Percentiles rank a stretch among this genome's conserved stretches.
These are phyloP conservation scores for Taphrorychus bicolor DNA, from an alignment of 2,888 invertebrate species.

Conservation along the genomic window DNA sequence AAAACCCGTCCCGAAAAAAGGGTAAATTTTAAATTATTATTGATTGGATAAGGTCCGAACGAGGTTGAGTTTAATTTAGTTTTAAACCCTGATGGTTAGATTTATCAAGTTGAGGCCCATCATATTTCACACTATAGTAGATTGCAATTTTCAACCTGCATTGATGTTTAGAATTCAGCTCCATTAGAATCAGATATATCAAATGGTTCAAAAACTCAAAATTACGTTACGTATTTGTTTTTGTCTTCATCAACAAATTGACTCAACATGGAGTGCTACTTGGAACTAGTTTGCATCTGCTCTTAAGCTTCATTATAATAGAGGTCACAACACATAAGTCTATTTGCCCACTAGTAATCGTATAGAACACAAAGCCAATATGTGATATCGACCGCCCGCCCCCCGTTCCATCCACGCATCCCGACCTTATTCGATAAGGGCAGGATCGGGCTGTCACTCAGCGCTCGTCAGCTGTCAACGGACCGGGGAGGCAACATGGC, in stretches of 20 bases:
- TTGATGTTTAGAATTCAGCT: too few relatives aligned
- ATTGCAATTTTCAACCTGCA: too few relatives aligned
- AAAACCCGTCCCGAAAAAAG: not conserved
- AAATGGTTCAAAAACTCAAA: too few relatives aligned
- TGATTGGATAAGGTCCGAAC: not conserved
- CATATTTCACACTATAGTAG: too few relatives aligned
- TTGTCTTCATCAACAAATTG: too few relatives aligned
- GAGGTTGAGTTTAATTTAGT: not conserved
- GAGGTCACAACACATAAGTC: not conserved
- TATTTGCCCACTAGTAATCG: not conserved
- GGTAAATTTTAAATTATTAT: not conserved
- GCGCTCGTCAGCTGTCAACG: constrained; percentile 54
- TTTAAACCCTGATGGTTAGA: not conserved
- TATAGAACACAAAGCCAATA: not conserved
- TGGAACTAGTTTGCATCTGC: too few relatives aligned
- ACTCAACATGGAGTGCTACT: too few relatives aligned
- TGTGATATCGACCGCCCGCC: constrained; percentile 7
- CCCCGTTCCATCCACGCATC: constrained; percentile 7
- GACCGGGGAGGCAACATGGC: constrained; percentile 53
- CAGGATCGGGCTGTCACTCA: constrained; percentile 53
- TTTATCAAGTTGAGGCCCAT: too few relatives aligned
- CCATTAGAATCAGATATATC: too few relatives aligned
- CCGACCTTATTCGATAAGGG: constrained; percentile 53
- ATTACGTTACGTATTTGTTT: too few relatives aligned
- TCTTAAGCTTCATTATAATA: too few relatives aligned